Conservation (phyloP, 2,797 vertebrate species). For the Poliocrania exsul region DNA sequence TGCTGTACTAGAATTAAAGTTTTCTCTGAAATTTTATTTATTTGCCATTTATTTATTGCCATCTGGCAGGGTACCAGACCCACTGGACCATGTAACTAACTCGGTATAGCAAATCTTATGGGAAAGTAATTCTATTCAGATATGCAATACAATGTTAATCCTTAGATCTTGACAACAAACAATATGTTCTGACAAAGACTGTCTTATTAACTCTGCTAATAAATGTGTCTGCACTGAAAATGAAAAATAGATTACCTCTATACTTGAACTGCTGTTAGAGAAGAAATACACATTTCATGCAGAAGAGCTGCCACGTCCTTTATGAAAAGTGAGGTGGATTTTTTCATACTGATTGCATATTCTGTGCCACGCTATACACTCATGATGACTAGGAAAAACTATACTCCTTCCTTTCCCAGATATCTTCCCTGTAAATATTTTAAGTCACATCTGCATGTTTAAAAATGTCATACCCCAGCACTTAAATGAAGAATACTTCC, state of each 20-base stretch:
- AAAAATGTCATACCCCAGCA: background rate
- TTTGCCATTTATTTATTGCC: slow-evolving; percentile 20
- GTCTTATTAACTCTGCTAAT: slow-evolving; percentile 56
- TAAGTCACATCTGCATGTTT: background rate
- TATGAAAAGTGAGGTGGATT: background rate
- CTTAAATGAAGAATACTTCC: background rate
- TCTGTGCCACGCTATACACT: background rate
- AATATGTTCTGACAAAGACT: slow-evolving; percentile 9
- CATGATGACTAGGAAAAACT: background rate
- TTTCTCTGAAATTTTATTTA: slow-evolving; percentile 13
- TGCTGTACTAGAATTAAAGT: background rate
- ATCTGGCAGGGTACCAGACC: background rate
- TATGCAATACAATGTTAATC: slow-evolving; percentile 21
- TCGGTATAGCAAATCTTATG: background rate
- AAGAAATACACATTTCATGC: background rate
- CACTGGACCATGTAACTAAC: slow-evolving; percentile 32
- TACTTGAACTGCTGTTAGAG: background rate
- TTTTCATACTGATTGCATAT: slow-evolving; percentile 3
- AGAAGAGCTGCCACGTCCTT: background rate
- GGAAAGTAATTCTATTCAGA: slow-evolving; percentile 38
- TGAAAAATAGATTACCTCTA: background rate
- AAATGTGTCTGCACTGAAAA: slow-evolving; percentile 41
- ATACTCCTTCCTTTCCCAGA: background rate
- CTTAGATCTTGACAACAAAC: slow-evolving; percentile 38
- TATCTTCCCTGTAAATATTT: background rate